Percentiles rank a stretch among this genome's conserved stretches.
Conservation (phyloP, 2,113 vertebrate species). For the Cryptomyrus ogoouensis region DNA sequence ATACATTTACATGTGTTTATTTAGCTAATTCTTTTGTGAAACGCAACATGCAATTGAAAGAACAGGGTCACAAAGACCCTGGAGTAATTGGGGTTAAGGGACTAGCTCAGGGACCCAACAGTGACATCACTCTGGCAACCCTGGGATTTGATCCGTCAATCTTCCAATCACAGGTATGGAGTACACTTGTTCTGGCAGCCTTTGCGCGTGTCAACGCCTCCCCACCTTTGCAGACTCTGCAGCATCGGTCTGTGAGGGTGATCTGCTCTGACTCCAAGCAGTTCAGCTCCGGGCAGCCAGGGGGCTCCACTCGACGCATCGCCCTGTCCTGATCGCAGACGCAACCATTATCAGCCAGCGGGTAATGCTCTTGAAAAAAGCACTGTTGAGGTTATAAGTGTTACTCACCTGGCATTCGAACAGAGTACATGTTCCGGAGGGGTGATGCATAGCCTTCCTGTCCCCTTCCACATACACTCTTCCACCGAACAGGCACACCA, state of each 20-base stretch:
- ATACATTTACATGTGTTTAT: neutral
- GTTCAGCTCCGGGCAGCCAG: conserved; percentile 58
- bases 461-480: conserved; percentile 77
- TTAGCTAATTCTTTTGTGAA: neutral
- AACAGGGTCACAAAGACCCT: neutral
- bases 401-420: conserved; percentile 78
- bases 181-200: neutral
- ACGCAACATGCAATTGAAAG: neutral
- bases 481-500: conserved; percentile 74
- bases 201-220: neutral
- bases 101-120: neutral
- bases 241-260: conserved; percentile 74
- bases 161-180: neutral
- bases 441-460: conserved; percentile 65
- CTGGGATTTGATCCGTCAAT: neutral
- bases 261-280: conserved; percentile 76
- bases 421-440: conserved; percentile 71
- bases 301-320: conserved; percentile 65
- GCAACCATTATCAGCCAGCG: neutral
- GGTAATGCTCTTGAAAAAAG: neutral
- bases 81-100: neutral
- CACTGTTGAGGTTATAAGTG: neutral
- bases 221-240: conserved; percentile 82
- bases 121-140: neutral
- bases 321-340: conserved; percentile 60